Evolutionary conservation across 2,797 vertebrate genomes (phyloP), one percentile per base, ranked within the genome.

Genomic region (Melanotaenia pygmaea): DNA sequence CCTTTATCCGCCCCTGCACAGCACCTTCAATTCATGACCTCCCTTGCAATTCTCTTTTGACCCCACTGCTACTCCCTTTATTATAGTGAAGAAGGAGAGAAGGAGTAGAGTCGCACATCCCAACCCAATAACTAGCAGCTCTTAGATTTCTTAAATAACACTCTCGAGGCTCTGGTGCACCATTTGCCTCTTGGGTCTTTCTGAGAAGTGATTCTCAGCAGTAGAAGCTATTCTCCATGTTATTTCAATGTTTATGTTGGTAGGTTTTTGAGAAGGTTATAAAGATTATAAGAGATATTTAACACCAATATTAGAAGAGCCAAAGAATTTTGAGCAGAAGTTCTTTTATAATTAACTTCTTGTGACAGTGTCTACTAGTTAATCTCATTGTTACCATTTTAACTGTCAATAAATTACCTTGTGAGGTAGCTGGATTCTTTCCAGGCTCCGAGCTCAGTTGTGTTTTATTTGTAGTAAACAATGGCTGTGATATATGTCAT

Each of bases 1-100:
- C 18, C 69, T 58, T 51, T 30, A 61, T 35, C 45, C 1, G 7
- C 22, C 67, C 54, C 13, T 37, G 9, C 64, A 32, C 32, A 30
- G 26, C 64, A 35, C 43, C 67, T 72, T 68, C 45, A 67, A 43
- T 71, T 75, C 73, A 28, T 58, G 73, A 76, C 67, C 66, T 18
- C n/a, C 34, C 72, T 59, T n/a, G 0, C 26, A 56, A 28, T 69
- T 60, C 12, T 63, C 45, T 60, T 60, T 40, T 68, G 51, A 56
- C 28, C 24, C 69, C 22, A 18, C 56, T 45, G 14, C 74, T 66
- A 5, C 56, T 70, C 56, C 45, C 60, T 77, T 57, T 61, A 75
- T 66, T 67, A 34, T 53, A 7, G 59, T 57, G 26, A 71, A 70
- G 32, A 3, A 38, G 64, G 16, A 58, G 53, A 56, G 61, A 50